Evolutionary conservation across 1,140 invertebrate species (phyloP), one percentile per base, ranked within the genome.

Genomic region (Phymastichus coffea): DNA sequence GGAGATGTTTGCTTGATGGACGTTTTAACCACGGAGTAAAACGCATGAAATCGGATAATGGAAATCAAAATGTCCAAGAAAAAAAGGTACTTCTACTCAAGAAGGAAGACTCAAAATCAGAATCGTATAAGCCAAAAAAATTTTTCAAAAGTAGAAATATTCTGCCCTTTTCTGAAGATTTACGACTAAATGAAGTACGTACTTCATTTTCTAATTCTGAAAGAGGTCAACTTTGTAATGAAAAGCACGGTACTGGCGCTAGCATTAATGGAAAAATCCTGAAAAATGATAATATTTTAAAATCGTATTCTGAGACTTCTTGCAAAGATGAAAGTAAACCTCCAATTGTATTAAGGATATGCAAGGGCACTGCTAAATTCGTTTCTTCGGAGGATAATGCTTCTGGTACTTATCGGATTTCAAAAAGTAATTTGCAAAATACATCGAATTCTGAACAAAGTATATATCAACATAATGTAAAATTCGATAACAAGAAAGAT

Each of bases 61-160:
- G n/a, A n/a, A n/a, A n/a, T n/a, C n/a, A n/a, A n/a, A n/a, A n/a
- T n/a, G n/a, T n/a, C n/a, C n/a, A n/a, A n/a, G n/a, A n/a, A n/a
- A n/a, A n/a, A n/a, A n/a, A n/a, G n/a, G n/a, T n/a, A n/a, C n/a
- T n/a, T n/a, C n/a, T n/a, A n/a, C n/a, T n/a, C n/a, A n/a, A n/a
- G n/a, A n/a, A n/a, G n/a, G n/a, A n/a, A n/a, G 78, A 78, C 28
- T 57, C 72, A 67, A 23, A 78, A 80, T 66, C 78, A 79, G 40
- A 79, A 79, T 59, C 28, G 28, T 33, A n/a, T n/a, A 92, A 92
- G 71, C 92, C 92, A 41, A 92, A 92, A 67, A 95, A 95, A 71
- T 94, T 94, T 78, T 94, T 94, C 73, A 95, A 95, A 72, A 93
- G 91, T 69, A 83, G 92, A 26, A 91, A 90, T 76, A 79, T 83